Evolutionary conservation across 2,888 invertebrate genomes (phyloP).

Genomic region (Lasioglossum marginatum): DNA sequence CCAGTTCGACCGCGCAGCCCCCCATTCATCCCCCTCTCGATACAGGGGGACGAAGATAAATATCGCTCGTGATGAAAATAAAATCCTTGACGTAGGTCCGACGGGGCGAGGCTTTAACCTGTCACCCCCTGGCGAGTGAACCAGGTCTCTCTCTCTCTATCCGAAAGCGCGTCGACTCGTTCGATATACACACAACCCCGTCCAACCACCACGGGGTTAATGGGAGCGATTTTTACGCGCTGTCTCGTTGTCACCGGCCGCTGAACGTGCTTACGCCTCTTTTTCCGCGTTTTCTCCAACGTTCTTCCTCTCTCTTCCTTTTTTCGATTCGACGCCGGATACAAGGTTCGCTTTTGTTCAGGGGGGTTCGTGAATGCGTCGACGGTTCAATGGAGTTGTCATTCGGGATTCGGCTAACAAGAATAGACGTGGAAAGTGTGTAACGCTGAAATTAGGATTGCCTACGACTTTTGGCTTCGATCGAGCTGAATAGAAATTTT

Average conservation of each 20-base stretch:
- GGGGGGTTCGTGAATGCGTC: not conserved
- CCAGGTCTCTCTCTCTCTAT: conserved; percentile 13
- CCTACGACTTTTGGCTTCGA: not conserved
- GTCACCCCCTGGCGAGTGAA: conserved; percentile 38
- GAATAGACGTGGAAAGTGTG: conserved; percentile 2
- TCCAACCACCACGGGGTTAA: conserved; percentile 31
- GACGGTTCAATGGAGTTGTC: conserved; percentile 14
- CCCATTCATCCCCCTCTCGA: conserved; percentile 59
- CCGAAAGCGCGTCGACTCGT: conserved; percentile 29
- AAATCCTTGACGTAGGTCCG: conserved; percentile 74
- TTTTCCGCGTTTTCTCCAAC: conserved; percentile 4
- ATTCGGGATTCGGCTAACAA: not conserved
- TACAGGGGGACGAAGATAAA: conserved; percentile 70
- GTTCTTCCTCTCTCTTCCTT: not conserved
- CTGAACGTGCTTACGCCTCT: conserved; percentile 27
- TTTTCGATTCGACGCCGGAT: conserved; percentile 3
- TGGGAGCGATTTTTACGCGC: conserved; percentile 45
- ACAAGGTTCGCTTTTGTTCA: conserved; percentile 13
- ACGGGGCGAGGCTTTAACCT: conserved; percentile 55
- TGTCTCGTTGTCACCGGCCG: conserved; percentile 24
- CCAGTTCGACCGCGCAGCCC: conserved; percentile 32
- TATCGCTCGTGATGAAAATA: conserved; percentile 76
- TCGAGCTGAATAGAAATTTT: not conserved
- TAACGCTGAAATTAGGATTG: not conserved
- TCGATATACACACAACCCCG: conserved; percentile 21